A percentile compares a stretch with the other conserved stretches of the same genome.
Conservation (phyloP, 2,113 vertebrate species). For the Saccopteryx bilineata region DNA sequence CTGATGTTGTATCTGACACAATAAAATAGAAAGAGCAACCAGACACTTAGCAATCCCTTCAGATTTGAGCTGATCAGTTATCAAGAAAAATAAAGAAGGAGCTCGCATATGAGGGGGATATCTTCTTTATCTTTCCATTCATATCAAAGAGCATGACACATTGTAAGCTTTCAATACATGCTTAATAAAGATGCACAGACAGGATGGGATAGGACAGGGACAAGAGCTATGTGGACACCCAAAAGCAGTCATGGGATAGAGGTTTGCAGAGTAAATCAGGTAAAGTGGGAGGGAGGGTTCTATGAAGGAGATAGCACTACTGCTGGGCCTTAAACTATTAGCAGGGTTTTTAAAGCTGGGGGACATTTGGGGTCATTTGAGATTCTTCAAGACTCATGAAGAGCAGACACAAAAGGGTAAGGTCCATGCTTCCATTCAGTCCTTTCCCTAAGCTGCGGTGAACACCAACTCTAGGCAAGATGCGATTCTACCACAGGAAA, state of each 20-base stretch:
- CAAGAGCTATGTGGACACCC: neutral
- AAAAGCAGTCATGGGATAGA: neutral
- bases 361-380: neutral
- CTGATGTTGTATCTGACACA: neutral
- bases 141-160: neutral
- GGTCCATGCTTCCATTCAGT: neutral
- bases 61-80: neutral
- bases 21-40: constrained; percentile 19
- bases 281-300: neutral
- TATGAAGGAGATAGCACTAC: neutral
- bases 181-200: neutral
- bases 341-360: neutral
- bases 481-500: neutral
- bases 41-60: neutral
- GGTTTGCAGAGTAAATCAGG: neutral
- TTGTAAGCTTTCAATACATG: neutral
- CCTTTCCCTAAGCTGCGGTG: neutral
- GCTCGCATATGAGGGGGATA: neutral
- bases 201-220: neutral
- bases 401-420: neutral
- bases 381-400: neutral
- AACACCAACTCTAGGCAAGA: neutral
- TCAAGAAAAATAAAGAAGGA: neutral
- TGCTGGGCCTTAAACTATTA: neutral
- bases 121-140: neutral